These are phyloP conservation scores for Cyprinodon brontotheroides DNA, from an alignment of 2,113 vertebrate species.

Conservation along the genomic window DNA sequence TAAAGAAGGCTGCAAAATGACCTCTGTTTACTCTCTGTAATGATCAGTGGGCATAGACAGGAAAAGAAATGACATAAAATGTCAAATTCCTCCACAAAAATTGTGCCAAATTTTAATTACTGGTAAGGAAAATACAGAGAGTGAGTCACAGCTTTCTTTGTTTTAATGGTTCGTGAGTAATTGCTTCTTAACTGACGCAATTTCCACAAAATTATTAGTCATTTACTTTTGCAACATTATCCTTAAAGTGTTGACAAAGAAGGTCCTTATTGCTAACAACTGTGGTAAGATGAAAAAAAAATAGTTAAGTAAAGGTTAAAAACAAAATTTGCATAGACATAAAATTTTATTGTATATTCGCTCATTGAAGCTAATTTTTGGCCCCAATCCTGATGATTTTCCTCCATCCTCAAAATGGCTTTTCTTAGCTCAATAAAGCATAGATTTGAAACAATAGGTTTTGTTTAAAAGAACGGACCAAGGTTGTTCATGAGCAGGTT, in stretches of 20 bases:
- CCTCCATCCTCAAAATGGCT: not conserved
- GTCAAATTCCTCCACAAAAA: conserved; percentile 23
- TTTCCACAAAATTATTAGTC: conserved; percentile 41
- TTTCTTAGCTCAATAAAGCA: not conserved
- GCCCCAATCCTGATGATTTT: not conserved
- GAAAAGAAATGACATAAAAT: conserved; percentile 23
- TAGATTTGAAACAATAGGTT: no score
- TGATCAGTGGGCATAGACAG: conserved; percentile 28
- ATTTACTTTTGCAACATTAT: conserved; percentile 55
- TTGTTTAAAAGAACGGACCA: not conserved
- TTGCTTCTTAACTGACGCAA: conserved; percentile 9
- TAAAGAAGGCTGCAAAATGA: conserved; percentile 4
- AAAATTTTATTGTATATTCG: not conserved
- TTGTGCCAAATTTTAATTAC: conserved; percentile 33
- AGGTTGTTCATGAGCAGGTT: not conserved
- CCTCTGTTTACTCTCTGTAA: conserved; percentile 20
- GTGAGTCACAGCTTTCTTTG: conserved; percentile 30
- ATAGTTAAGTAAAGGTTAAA: conserved; percentile 7
- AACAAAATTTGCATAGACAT: not conserved
- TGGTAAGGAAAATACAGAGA: conserved; percentile 20
- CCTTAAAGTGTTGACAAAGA: conserved; percentile 37
- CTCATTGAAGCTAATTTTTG: not conserved
- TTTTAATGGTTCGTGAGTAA: conserved; percentile 16
- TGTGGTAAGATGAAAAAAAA: conserved; percentile 39
- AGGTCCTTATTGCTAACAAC: conserved; percentile 53